Conservation (phyloP, 2,797 vertebrate genomes). For the Choloepus didactylus region DNA sequence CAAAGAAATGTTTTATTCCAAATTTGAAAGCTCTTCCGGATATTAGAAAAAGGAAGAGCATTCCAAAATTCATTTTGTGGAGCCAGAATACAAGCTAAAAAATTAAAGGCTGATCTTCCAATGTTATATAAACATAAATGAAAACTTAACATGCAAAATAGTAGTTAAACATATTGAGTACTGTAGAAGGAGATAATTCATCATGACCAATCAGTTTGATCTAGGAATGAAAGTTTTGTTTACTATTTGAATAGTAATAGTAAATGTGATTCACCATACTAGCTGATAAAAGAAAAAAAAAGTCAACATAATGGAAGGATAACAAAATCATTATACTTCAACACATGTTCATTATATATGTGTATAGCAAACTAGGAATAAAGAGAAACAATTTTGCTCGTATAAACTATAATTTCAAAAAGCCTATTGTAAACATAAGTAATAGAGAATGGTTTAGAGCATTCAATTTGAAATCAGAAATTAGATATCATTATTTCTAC, state of each 20-base stretch:
- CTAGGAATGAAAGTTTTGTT: neutral
- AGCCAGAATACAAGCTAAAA: neutral
- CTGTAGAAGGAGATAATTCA: neutral
- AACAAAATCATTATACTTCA: neutral
- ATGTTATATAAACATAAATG: neutral
- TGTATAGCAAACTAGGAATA: neutral
- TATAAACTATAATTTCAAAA: neutral
- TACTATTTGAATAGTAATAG: neutral
- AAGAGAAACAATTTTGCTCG: neutral
- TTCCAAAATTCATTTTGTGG: neutral
- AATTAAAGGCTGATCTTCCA: neutral
- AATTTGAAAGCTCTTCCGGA: neutral
- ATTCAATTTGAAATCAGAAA: neutral
- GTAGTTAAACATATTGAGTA: neutral
- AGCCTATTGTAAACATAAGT: neutral
- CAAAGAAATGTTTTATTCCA: neutral
- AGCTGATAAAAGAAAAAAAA: neutral
- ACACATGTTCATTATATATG: neutral
- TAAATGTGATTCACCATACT: neutral
- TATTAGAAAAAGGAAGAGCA: neutral
- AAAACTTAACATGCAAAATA: neutral
- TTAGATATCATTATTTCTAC: neutral
- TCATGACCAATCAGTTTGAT: neutral
- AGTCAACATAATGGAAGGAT: neutral
- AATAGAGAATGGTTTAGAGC: neutral